Percentiles rank a stretch among this genome's conserved stretches.
Evolutionary conservation across 2,888 invertebrate species (phyloP).

Genomic region (Melinaea marsaeus): DNA sequence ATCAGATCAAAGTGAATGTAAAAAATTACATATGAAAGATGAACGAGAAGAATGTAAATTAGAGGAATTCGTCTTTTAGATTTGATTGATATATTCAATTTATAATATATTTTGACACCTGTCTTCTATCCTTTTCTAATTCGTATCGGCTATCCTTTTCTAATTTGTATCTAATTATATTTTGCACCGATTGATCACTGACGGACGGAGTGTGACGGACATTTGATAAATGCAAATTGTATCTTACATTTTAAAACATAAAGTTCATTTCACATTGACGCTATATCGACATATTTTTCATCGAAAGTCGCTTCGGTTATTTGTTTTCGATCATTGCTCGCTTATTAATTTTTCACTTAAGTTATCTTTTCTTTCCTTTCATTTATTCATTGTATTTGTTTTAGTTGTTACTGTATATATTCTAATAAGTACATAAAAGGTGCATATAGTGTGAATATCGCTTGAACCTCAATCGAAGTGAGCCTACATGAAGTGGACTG

Average conservation of each 20-base stretch:
- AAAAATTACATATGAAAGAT: too few species aligned
- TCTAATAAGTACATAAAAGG: too few species aligned
- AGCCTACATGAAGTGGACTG: too few species aligned
- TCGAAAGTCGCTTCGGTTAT: background rate
- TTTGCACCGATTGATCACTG: background rate
- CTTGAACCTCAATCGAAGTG: too few species aligned
- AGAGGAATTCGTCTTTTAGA: too few species aligned
- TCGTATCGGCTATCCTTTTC: background rate
- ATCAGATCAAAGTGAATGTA: too few species aligned
- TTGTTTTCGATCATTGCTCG: background rate
- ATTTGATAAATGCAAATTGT: background rate
- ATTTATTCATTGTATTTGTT: too few species aligned
- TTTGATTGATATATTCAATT: too few species aligned
- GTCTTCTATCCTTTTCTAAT: background rate
- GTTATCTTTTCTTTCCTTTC: too few species aligned
- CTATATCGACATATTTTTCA: background rate
- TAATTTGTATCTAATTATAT: background rate
- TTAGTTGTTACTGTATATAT: too few species aligned
- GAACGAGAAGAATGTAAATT: too few species aligned
- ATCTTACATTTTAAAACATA: background rate
- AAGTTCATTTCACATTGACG: background rate
- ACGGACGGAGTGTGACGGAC: background rate
- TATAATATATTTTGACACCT: background rate
- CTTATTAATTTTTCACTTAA: background rate
- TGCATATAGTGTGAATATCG: too few species aligned